A percentile compares a stretch with the other conserved stretches of the same genome.
Conservation (phyloP, 1,140 invertebrate species). For the Diabrotica virgifera region DNA sequence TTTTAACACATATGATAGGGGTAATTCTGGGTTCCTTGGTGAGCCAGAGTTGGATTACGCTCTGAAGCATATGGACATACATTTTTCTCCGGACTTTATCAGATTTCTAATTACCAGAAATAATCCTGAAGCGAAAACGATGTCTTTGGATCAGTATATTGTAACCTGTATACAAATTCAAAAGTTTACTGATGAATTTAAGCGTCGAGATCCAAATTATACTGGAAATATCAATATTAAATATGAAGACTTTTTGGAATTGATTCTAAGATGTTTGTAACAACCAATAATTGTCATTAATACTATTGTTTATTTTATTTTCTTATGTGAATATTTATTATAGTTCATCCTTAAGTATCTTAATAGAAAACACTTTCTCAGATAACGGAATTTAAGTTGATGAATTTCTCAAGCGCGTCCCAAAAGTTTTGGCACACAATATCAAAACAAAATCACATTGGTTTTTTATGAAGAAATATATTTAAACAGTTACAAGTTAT, state of each 20-base stretch:
- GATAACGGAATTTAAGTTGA: no score
- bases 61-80: constrained; percentile 40
- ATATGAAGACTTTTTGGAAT: constrained; percentile 44
- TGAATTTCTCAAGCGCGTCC: no score
- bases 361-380: no score
- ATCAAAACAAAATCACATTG: no score
- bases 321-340: no score
- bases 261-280: constrained; percentile 39
- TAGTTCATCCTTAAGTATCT: no score
- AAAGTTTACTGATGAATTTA: constrained; percentile 44
- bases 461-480: no score
- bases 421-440: no score
- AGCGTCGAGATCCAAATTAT: constrained; percentile 38
- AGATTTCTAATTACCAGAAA: constrained; percentile 38
- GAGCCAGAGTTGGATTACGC: constrained; percentile 39
- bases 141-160: constrained; percentile 43
- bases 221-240: constrained; percentile 40
- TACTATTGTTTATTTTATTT: no score
- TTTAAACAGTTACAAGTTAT: no score
- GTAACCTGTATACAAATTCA: constrained; percentile 45
- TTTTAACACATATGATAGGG: constrained; percentile 39
- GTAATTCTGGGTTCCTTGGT: constrained; percentile 36
- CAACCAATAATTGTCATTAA: no score
- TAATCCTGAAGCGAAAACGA: constrained; percentile 38
- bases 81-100: constrained; percentile 41